These are phyloP conservation scores for Tychaedon coryphoeus DNA, from an alignment of 2,113 vertebrate species.

Conservation along the genomic window DNA sequence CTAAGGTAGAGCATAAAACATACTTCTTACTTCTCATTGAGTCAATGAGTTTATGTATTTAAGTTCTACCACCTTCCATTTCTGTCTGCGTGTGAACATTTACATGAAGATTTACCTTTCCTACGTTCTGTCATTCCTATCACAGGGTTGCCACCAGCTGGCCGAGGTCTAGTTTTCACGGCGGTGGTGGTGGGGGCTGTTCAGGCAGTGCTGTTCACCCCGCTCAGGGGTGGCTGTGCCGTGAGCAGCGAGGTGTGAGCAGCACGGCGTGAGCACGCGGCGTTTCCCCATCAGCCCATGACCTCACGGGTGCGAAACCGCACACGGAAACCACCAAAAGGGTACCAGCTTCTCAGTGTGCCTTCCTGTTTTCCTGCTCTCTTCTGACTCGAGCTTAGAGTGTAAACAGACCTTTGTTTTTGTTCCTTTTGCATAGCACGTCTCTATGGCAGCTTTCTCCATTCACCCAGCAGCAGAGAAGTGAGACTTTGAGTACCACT, in stretches of 20 bases:
- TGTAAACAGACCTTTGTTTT: constrained; percentile 43
- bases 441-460: background rate
- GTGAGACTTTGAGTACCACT: background rate
- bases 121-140: fast-evolving
- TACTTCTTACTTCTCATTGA: background rate
- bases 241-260: background rate
- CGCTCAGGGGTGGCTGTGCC: background rate
- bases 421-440: background rate
- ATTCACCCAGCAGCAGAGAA: background rate
- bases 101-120: background rate
- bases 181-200: background rate
- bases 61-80: background rate
- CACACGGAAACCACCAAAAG: background rate
- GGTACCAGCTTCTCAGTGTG: background rate
- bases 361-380: constrained; percentile 48
- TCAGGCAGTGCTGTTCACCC: fast-evolving
- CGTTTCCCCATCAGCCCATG: background rate
- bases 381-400: background rate
- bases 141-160: background rate
- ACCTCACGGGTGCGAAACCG: constrained; percentile 2
- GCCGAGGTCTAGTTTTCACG: background rate
- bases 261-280: background rate
- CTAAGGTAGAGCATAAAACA: background rate
- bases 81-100: background rate
- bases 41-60: background rate